Evolutionary conservation across 2,797 vertebrate genomes (phyloP).

Genomic region (Enteromius trimaculatus): DNA sequence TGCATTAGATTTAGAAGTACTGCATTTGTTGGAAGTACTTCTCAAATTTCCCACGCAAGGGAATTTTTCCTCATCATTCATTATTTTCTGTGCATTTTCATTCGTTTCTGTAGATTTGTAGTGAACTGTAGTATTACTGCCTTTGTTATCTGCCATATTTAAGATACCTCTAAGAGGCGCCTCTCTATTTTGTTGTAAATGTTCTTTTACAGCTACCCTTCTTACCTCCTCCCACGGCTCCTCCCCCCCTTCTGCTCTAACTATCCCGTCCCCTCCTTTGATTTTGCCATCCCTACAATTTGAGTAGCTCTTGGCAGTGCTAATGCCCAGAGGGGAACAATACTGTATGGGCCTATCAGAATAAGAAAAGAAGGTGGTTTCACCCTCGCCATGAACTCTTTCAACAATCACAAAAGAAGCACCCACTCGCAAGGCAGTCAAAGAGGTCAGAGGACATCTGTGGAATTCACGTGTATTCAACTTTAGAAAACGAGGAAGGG

Average conservation of each 20-base stretch:
- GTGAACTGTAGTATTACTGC: constrained; percentile 8
- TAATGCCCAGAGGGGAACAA: constrained; percentile 60
- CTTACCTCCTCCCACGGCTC: constrained; percentile 52
- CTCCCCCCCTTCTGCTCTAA: constrained; percentile 47
- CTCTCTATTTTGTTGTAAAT: constrained; percentile 62
- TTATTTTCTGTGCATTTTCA: constrained; percentile 3
- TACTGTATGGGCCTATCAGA: constrained; percentile 62
- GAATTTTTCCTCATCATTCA: background rate
- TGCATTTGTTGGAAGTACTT: background rate
- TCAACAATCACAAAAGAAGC: constrained; percentile 56
- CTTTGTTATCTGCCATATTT: constrained; percentile 26
- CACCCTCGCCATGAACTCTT: constrained; percentile 58
- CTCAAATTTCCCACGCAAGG: background rate
- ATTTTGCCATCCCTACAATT: constrained; percentile 56
- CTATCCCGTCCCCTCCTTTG: constrained; percentile 54
- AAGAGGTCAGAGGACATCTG: constrained; percentile 48
- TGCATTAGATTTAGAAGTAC: background rate
- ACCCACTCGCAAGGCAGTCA: constrained; percentile 51
- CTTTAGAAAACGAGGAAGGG: constrained; percentile 37
- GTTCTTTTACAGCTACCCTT: constrained; percentile 53
- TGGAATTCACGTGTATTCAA: constrained; percentile 40
- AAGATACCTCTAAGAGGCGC: constrained; percentile 26
- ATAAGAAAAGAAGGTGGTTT: constrained; percentile 66
- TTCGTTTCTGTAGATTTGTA: background rate
- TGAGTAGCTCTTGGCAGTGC: constrained; percentile 59